These are phyloP conservation scores for Pinna nobilis DNA, from an alignment of 1,140 invertebrate species.

Conservation along the genomic window DNA sequence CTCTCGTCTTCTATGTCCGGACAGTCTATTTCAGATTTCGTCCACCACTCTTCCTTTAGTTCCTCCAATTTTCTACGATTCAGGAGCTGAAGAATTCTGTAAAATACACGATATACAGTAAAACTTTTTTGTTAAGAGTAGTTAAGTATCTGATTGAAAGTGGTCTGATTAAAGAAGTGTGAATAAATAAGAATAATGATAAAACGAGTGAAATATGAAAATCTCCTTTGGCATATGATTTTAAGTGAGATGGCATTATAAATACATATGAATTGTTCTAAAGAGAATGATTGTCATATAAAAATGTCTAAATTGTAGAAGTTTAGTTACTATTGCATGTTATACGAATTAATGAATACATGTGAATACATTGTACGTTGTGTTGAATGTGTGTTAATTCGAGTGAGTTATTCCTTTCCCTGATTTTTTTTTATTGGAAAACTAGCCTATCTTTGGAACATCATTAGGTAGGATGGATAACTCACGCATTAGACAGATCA, in stretches of 20 bases:
- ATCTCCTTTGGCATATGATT: too few species aligned
- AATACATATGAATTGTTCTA: too few species aligned
- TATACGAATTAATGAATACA: too few species aligned
- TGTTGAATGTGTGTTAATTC: not conserved
- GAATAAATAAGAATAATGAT: too few species aligned
- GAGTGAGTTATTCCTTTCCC: not conserved
- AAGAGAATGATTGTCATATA: too few species aligned
- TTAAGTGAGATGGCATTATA: too few species aligned
- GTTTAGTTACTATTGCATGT: too few species aligned
- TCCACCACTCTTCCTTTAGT: constrained; percentile 97
- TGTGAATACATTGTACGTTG: not conserved
- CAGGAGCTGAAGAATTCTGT: constrained; percentile 91
- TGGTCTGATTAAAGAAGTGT: too few species aligned
- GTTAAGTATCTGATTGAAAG: too few species aligned
- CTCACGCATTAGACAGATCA: constrained; percentile 75
- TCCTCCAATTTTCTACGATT: constrained; percentile 95
- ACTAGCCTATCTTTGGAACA: not conserved
- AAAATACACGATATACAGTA: constrained; percentile 19
- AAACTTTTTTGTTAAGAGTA: too few species aligned
- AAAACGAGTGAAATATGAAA: too few species aligned
- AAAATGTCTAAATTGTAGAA: too few species aligned
- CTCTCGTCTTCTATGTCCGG: constrained; percentile 93
- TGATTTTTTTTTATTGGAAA: not conserved
- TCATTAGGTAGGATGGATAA: constrained; percentile 61
- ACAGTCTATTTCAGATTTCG: constrained; percentile 87